Percentiles rank a stretch among this genome's conserved stretches.
Conservation (phyloP, 2,888 invertebrate species). For the Tanypteryx hageni region DNA sequence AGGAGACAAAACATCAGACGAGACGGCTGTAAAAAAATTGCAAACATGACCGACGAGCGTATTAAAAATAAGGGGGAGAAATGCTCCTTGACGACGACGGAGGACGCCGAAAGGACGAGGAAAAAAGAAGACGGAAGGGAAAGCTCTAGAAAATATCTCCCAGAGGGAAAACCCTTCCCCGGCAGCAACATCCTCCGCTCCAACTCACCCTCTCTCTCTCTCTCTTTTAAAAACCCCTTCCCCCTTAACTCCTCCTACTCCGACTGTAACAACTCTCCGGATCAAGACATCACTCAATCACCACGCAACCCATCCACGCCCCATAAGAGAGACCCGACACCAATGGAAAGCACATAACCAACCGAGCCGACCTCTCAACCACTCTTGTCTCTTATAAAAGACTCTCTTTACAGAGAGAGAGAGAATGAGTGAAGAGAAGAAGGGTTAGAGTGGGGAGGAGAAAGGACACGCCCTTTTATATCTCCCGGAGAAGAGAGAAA, state of each 20-base stretch:
- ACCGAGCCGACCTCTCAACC: neutral
- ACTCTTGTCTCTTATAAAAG: neutral
- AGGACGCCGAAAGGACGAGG: neutral
- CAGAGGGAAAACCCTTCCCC: neutral
- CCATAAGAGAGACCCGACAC: neutral
- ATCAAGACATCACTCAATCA: slow-evolving; percentile 21
- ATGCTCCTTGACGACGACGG: neutral
- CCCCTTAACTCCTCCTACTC: neutral
- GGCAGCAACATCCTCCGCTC: neutral
- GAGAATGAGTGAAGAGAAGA: neutral
- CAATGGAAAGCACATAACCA: too few relatives aligned
- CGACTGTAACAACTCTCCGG: neutral
- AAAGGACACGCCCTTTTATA: neutral
- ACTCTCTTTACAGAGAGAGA: neutral
- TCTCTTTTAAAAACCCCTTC: neutral
- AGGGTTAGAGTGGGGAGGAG: neutral
- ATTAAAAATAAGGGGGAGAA: neutral
- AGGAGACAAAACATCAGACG: neutral
- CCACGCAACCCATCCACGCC: slow-evolving; percentile 28
- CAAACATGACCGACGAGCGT: neutral
- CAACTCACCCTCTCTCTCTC: neutral
- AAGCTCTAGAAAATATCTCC: neutral
- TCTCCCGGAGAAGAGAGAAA: neutral
- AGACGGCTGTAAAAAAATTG: neutral
- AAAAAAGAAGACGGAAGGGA: neutral